Base-by-base conservation (phyloP, 2,888 invertebrate species). In the Orchesellides sinensis region DNA sequence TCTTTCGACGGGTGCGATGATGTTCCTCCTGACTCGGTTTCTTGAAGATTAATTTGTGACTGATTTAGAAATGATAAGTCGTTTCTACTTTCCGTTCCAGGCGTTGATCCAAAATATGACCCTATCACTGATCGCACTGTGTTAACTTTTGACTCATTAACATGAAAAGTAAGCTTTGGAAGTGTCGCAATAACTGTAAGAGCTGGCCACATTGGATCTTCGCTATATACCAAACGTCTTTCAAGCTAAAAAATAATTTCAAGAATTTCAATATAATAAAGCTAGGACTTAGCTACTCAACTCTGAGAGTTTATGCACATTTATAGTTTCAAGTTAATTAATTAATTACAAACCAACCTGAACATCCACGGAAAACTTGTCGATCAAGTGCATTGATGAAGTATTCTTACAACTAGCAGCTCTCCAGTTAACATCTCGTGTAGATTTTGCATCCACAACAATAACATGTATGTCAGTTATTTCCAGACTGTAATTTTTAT, bases 91-190 rank as follows among this genome's bases (percentile, higher is more conserved):
- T 78, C 83, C 5, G 32, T 8, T 17, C n/a, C n/a, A 2, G 45
- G 5, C 0, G 35, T 32, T 5, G 40, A 17, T 17, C 14, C 70
- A 61, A 87, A 84, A 59, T 85, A 87, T 14, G 88, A 89, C 77
- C 92, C 91, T 45, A 92, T 89, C 88, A 94, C 92, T 77, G 92
- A 91, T 61, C 92, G 90, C 27, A 94, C 91, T 0, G 94, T 92
- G 12, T 92, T 91, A 17, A 98, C 94, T 92, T 98, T 98, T 88
- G 94, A 94, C 90, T 98, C 98, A 91, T 96, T 97, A 59, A 98
- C 92, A 90, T 98, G 98, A 68, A 95, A 95, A 40, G 96, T 94
- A 19, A 98, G 92, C 90, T 95, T 94, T 0, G 98, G 97, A 87
- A 98, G 92, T 84, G 95, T 96, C 61, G 96, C 98, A 85, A 94